phyloP scores from a whole-genome alignment of 2,113 vertebrate genomes.

The Hypomesus transpacificus region DNA sequence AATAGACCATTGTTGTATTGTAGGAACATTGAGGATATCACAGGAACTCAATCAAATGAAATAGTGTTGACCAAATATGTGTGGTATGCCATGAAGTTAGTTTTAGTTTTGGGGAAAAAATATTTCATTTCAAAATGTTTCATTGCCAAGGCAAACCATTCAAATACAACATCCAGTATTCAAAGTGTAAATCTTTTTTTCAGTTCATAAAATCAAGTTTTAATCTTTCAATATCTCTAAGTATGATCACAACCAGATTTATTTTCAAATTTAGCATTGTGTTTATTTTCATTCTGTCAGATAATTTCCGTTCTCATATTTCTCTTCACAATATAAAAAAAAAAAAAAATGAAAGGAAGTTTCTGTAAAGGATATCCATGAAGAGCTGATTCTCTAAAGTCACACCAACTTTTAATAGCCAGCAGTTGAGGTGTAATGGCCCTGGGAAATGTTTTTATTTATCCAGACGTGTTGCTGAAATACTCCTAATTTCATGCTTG shows the following conservation, averaged over 20 bases:
- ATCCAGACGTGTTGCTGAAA: conserved; percentile 11
- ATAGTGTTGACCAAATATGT: neutral
- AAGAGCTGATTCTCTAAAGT: conserved; percentile 19
- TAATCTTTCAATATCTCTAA: too few relatives aligned
- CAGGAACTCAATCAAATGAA: neutral
- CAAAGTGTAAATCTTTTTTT: too few relatives aligned
- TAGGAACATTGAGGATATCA: neutral
- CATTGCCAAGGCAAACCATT: too few relatives aligned
- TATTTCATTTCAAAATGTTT: too few relatives aligned
- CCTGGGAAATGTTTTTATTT: conserved; percentile 33
- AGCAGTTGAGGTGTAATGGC: conserved; percentile 17
- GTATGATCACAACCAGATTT: neutral
- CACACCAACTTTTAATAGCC: conserved; percentile 3
- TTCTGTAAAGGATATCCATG: conserved; percentile 9
- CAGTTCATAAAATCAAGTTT: too few relatives aligned
- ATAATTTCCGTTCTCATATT: conserved; percentile 26
- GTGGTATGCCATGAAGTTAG: too few relatives aligned
- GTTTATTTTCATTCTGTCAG: neutral
- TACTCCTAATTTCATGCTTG: conserved; percentile 19
- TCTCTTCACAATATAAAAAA: conserved; percentile 23
- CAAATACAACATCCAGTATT: too few relatives aligned
- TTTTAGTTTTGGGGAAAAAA: too few relatives aligned
- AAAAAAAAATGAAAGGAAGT: conserved; percentile 4
- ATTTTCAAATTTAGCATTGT: neutral
- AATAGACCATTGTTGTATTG: conserved; percentile 45